phyloP scores from a whole-genome alignment of 1,140 invertebrate species.

The Hylyphantes graminicola region DNA sequence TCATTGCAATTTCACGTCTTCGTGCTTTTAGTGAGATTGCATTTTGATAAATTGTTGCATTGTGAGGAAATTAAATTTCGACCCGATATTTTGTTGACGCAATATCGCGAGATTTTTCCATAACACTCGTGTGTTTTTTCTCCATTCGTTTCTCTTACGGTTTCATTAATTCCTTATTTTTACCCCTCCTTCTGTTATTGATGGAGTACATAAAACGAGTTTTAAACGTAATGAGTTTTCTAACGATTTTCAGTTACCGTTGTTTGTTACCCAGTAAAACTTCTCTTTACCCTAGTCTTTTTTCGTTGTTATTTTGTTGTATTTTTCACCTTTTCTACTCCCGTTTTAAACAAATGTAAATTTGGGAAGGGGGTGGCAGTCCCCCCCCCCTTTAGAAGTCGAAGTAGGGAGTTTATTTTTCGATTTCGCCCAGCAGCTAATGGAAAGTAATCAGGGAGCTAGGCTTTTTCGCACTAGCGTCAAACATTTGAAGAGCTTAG shows the following conservation, averaged over 20 bases:
- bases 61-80: slow-evolving; percentile 51
- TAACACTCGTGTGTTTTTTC: slow-evolving; percentile 6
- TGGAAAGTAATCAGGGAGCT: slow-evolving; percentile 54
- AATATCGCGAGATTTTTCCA: slow-evolving; percentile 34
- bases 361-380: slow-evolving; percentile 9
- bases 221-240: slow-evolving; percentile 60
- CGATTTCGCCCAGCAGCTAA: slow-evolving; percentile 42
- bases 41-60: slow-evolving; percentile 58
- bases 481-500: slow-evolving; percentile 9
- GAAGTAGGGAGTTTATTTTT: slow-evolving; percentile 32
- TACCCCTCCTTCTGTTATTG: slow-evolving; percentile 47
- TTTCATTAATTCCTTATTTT: slow-evolving; percentile 58
- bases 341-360: slow-evolving; percentile 53
- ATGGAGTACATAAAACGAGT: slow-evolving; percentile 55
- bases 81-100: slow-evolving; percentile 55
- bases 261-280: slow-evolving; percentile 14
- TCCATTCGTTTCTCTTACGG: slow-evolving; percentile 11
- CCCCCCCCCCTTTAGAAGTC: too few relatives aligned
- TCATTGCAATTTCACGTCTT: slow-evolving; percentile 42
- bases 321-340: background rate
- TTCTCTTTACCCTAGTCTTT: background rate
- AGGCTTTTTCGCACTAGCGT: background rate
- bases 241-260: slow-evolving; percentile 56
- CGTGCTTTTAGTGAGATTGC: slow-evolving; percentile 54
- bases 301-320: slow-evolving; percentile 11